A percentile compares a stretch with the other conserved stretches of the same genome.
Evolutionary conservation across 1,140 invertebrate species (phyloP).

Genomic region (Monochamus saltuarius): DNA sequence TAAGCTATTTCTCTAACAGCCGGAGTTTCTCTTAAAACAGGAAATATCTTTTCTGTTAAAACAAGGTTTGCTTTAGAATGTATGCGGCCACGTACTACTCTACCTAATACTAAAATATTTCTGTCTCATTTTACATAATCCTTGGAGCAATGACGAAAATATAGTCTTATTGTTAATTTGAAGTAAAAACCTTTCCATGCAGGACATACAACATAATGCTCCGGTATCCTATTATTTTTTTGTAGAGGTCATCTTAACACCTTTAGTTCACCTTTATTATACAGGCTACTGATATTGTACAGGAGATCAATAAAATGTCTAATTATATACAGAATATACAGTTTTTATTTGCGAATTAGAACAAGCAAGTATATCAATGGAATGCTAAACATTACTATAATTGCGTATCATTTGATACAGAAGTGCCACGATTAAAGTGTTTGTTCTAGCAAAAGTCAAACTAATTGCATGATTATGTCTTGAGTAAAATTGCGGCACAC

Average conservation of each 20-base stretch:
- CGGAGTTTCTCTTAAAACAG: not conserved
- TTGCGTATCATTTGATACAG: no score
- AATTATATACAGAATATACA: no score
- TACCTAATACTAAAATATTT: not conserved
- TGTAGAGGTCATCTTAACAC: not conserved
- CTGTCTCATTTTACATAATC: not conserved
- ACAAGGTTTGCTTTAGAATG: not conserved
- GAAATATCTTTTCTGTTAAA: slow-evolving; percentile 5
- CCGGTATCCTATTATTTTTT: not conserved
- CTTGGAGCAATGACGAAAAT: slow-evolving; percentile 4
- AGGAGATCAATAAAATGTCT: no score
- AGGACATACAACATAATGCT: slow-evolving; percentile 8
- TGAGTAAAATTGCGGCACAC: no score
- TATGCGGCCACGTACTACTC: not conserved
- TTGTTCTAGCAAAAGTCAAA: no score
- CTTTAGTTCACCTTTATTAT: slow-evolving; percentile 4
- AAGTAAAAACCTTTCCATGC: slow-evolving; percentile 12
- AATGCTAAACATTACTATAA: no score
- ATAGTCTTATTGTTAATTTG: not conserved
- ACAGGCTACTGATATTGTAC: slow-evolving; percentile 4
- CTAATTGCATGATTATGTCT: no score
- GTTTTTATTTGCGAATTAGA: no score
- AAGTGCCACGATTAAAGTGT: no score
- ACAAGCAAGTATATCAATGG: no score
- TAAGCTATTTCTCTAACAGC: not conserved